phyloP scores from a whole-genome alignment of 2,797 vertebrate genomes.

The Melanotaenia parkinsoni region DNA sequence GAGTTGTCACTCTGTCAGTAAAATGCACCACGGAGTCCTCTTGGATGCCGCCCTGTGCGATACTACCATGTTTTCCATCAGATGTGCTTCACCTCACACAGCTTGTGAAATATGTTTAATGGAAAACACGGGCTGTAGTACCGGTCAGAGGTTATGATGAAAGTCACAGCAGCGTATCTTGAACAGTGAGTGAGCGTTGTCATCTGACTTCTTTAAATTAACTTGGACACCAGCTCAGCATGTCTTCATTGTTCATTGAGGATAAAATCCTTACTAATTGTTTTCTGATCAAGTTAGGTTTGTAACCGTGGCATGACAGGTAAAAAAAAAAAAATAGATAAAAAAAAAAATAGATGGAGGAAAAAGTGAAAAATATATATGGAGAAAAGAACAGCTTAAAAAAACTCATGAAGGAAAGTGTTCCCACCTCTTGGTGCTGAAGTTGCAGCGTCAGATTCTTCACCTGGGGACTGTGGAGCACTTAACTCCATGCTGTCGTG shows the following conservation, averaged over 20 bases:
- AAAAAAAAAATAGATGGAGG: constrained; percentile 3
- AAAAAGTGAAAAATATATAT: background rate
- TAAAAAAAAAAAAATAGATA: background rate
- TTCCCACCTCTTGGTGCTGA: constrained; percentile 72
- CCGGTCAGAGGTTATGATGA: constrained; percentile 50
- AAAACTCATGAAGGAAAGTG: constrained; percentile 56
- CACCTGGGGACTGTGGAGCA: constrained; percentile 80
- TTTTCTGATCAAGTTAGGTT: constrained; percentile 3
- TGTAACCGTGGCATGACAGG: constrained; percentile 10
- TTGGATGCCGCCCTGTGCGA: constrained; percentile 25
- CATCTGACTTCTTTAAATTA: constrained; percentile 5
- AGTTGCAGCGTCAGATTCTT: constrained; percentile 76
- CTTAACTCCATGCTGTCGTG: constrained; percentile 83
- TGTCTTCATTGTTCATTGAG: constrained; percentile 9
- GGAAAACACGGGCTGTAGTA: constrained; percentile 25
- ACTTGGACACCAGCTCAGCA: background rate
- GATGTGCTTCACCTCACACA: constrained; percentile 59
- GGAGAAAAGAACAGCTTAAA: constrained; percentile 15
- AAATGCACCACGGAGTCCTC: constrained; percentile 50
- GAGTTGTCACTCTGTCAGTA: constrained; percentile 76
- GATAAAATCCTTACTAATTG: constrained; percentile 17
- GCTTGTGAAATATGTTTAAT: constrained; percentile 45
- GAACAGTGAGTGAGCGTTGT: constrained; percentile 29
- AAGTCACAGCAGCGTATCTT: constrained; percentile 35
- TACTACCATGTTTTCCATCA: constrained; percentile 60